Base-by-base conservation (phyloP, 2,797 vertebrate genomes). In the Ispidina picta region DNA sequence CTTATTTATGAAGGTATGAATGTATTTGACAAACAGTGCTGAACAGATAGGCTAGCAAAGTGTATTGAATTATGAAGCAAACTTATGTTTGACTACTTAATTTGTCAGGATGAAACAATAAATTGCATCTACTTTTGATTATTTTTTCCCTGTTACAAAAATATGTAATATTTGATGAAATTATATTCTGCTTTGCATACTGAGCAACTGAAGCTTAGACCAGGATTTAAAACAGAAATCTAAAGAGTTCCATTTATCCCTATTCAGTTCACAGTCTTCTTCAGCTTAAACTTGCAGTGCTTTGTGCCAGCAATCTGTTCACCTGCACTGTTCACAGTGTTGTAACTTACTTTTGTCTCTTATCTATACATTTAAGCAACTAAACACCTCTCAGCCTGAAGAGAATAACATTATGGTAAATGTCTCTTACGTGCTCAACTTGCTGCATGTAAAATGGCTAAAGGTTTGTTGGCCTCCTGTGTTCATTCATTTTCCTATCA, bases 391-490 rank as follows among this genome's bases (percentile, higher is more conserved):
- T 97, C 98, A 98, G 83, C 98, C 97, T 43, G 95, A 98, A 97
- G 98, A 98, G 69, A 98, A 98, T 87, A 98, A 98, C 98, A 98
- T 99, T 97, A 94, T 98, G 97, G 97, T 99, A 98, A 98, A 99
- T 94, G 98, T 99, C 93, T 99, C 98, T 97, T 99, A 98, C 98
- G 98, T 99, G 98, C 98, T 99, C 98, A 98, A 98, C 98, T 99
- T 99, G 98, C 98, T 99, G 98, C 99, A 98, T 97, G 99, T 99
- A 96, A 99, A 98, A 98, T 99, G 99, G 99, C 98, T 99, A 68
- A 99, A 99, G 99, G 99, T 99, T 98, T 97, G 99, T 98, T 97
- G 97, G 97, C 96, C 97, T 98, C 89, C 96, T 97, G 97, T 97
- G 97, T 98, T 97, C 97, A 97, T 96, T 97, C 96, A 90, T 94